Evolutionary conservation across 2,888 invertebrate genomes (phyloP).

Genomic region (Xestia rhomboidea): DNA sequence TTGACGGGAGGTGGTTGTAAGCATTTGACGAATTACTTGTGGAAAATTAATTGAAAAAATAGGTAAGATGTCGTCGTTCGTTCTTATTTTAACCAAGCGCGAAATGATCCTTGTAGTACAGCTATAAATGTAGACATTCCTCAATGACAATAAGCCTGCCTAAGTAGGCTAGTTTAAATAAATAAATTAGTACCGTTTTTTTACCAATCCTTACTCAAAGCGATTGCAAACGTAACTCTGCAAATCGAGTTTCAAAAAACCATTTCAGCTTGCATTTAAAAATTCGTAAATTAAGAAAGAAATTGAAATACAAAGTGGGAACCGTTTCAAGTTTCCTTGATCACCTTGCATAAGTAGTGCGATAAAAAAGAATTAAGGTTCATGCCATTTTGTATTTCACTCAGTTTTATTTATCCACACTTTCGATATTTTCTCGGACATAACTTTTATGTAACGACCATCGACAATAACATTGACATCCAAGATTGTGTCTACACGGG

Average conservation of each 20-base stretch:
- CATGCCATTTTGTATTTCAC: slow-evolving; percentile 29
- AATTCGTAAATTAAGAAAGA: slow-evolving; percentile 35
- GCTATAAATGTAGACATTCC: background rate
- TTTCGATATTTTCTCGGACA: slow-evolving; percentile 38
- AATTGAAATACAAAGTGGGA: slow-evolving; percentile 41
- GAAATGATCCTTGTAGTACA: background rate
- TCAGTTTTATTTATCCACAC: slow-evolving; percentile 45
- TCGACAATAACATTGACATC: slow-evolving; percentile 7
- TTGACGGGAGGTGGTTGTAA: background rate
- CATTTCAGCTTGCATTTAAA: slow-evolving; percentile 19
- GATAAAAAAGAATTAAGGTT: slow-evolving; percentile 52
- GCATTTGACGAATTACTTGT: background rate
- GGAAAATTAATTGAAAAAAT: background rate
- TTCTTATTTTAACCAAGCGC: background rate
- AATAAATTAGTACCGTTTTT: background rate
- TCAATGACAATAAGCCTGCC: background rate
- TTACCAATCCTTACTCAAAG: background rate
- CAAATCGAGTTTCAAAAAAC: background rate
- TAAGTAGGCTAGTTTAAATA: background rate
- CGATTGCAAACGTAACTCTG: slow-evolving; percentile 2
- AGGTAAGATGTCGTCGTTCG: background rate
- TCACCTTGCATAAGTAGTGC: slow-evolving; percentile 40
- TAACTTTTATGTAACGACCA: slow-evolving; percentile 33
- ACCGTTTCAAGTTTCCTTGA: slow-evolving; percentile 53
- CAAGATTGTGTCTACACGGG: slow-evolving; percentile 10